phyloP scores from a whole-genome alignment of 1,140 invertebrate species.

The Trichoplusia ni region DNA sequence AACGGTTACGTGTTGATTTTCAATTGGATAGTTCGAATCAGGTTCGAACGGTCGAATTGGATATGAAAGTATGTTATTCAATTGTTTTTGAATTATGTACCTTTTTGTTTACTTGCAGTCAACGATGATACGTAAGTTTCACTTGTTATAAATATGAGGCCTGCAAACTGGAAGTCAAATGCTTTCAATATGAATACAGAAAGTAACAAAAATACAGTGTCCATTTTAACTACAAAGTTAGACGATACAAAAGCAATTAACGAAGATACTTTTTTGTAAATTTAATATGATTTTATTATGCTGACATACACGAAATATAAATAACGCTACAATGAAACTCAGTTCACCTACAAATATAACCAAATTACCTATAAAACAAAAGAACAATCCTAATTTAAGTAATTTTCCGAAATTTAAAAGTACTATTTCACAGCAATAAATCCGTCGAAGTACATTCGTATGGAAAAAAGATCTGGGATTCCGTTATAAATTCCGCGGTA shows the following conservation, averaged over 20 bases:
- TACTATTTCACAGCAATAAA: slow-evolving; percentile 43
- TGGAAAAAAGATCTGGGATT: slow-evolving; percentile 63
- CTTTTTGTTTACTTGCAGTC: background rate
- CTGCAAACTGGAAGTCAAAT: no score
- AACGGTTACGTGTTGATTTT: slow-evolving; percentile 65
- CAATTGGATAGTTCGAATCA: slow-evolving; percentile 57
- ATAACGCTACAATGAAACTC: background rate
- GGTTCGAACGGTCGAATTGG: slow-evolving; percentile 35
- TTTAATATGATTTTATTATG: no score
- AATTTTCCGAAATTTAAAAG: slow-evolving; percentile 11
- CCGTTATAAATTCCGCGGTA: slow-evolving; percentile 60
- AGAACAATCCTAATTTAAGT: background rate
- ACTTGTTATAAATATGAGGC: no score
- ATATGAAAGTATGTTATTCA: slow-evolving; percentile 13
- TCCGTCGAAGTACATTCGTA: slow-evolving; percentile 57
- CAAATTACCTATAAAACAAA: background rate
- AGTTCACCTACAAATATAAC: background rate
- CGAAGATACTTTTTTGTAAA: no score
- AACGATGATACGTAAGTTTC: no score
- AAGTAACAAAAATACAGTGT: no score
- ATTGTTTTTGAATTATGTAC: slow-evolving; percentile 1
- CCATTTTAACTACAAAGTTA: no score
- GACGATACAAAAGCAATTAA: no score
- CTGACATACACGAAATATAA: no score
- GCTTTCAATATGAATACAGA: no score